Evolutionary conservation across 1,140 invertebrate genomes (phyloP).

Genomic region (Calephelis virginiensis): DNA sequence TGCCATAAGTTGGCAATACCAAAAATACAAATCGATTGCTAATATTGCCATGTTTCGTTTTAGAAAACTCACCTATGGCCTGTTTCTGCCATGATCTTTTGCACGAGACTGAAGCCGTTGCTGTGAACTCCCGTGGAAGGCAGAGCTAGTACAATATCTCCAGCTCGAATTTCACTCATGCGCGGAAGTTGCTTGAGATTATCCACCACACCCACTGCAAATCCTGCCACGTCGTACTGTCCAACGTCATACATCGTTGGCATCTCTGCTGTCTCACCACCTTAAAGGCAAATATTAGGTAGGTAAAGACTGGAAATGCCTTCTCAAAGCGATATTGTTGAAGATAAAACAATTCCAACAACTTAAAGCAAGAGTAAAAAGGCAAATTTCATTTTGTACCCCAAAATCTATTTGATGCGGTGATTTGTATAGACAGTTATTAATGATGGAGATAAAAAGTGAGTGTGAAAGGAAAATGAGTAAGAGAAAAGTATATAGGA

Average conservation of each 20-base stretch:
- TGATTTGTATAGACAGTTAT: too few species aligned
- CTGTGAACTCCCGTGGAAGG: constrained; percentile 92
- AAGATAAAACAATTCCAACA: too few species aligned
- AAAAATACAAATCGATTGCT: too few species aligned
- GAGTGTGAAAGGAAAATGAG: too few species aligned
- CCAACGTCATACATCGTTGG: constrained; percentile 90
- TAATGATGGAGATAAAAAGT: too few species aligned
- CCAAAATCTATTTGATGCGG: too few species aligned
- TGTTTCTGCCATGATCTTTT: constrained; percentile 82
- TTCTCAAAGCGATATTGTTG: not conserved
- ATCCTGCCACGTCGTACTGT: constrained; percentile 96
- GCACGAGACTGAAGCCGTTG: constrained; percentile 93
- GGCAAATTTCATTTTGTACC: too few species aligned
- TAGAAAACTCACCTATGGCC: constrained; percentile 52
- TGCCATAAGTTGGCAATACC: too few species aligned
- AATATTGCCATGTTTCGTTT: too few species aligned
- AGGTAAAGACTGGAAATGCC: constrained; percentile 2
- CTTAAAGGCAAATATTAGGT: constrained; percentile 63
- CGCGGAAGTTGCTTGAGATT: constrained; percentile 84
- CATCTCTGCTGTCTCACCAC: constrained; percentile 98
- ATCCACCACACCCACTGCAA: constrained; percentile 93
- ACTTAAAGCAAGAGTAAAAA: too few species aligned
- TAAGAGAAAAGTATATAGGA: too few species aligned
- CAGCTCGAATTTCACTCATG: constrained; percentile 80
- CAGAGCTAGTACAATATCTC: constrained; percentile 90